Percentiles rank a stretch among this genome's conserved stretches.
These are phyloP conservation scores for Bellardia bayeri DNA, from an alignment of 2,888 invertebrate species.

Conservation along the genomic window DNA sequence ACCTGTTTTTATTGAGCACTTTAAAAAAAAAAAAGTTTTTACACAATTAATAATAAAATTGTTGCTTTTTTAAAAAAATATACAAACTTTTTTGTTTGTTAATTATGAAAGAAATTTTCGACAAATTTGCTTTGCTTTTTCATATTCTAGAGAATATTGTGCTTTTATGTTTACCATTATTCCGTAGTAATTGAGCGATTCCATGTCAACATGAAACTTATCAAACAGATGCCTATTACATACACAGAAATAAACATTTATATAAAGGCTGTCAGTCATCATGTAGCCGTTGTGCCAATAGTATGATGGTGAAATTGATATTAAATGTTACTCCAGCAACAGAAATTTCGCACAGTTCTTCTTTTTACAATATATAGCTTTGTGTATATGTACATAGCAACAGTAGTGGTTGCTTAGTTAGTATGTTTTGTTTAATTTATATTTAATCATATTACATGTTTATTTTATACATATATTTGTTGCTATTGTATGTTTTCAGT, in stretches of 20 bases:
- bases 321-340: conserved; percentile 45
- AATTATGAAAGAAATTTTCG: not conserved
- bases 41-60: too few species aligned
- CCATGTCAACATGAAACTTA: conserved; percentile 11
- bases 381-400: not conserved
- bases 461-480: not conserved
- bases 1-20: too few species aligned
- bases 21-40: too few species aligned
- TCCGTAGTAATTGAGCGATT: conserved; percentile 18
- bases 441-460: not conserved
- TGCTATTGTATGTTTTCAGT: not conserved
- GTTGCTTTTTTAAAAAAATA: too few species aligned
- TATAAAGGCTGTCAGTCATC: conserved; percentile 4
- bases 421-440: too few species aligned
- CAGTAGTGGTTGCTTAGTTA: not conserved
- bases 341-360: conserved; percentile 15
- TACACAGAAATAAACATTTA: not conserved
- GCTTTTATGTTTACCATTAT: not conserved
- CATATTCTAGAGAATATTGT: not conserved
- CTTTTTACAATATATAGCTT: not conserved
- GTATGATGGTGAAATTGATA: conserved; percentile 37
- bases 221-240: not conserved
- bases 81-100: too few species aligned
- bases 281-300: conserved; percentile 30
- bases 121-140: not conserved